Conservation (phyloP, 2,797 vertebrate genomes). For the Mormyrus hasselquistii region DNA sequence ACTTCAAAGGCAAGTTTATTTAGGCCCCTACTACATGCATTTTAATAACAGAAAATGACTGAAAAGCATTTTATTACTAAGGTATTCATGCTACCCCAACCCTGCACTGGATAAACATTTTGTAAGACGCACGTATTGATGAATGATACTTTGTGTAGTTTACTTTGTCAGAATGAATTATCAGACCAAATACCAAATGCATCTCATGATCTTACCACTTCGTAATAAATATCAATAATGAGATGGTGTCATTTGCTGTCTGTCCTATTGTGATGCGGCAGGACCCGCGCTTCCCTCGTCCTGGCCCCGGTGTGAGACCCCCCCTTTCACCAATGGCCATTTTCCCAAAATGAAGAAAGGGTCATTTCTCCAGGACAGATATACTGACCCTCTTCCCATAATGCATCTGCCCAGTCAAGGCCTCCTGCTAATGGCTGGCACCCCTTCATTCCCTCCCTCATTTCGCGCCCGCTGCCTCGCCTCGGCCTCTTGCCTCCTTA, state of each 20-base stretch:
- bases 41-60: neutral
- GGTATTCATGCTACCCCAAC: neutral
- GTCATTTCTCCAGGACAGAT: neutral
- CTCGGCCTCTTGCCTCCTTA: slow-evolving; percentile 34
- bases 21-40: neutral
- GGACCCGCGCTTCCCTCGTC: neutral
- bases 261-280: neutral
- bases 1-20: neutral
- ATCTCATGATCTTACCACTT: neutral
- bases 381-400: neutral
- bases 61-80: neutral
- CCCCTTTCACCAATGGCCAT: neutral
- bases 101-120: neutral
- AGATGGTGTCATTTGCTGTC: neutral
- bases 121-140: neutral
- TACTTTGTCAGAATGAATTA: neutral
- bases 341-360: neutral
- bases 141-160: neutral
- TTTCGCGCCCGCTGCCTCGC: neutral
- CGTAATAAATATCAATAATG: neutral
- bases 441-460: neutral
- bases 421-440: neutral
- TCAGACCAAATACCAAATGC: neutral
- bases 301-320: neutral
- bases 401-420: neutral